A percentile compares a stretch with the other conserved stretches of the same genome.
Evolutionary conservation across 2,113 vertebrate genomes (phyloP).

Genomic region (Todiramphus chloris): DNA sequence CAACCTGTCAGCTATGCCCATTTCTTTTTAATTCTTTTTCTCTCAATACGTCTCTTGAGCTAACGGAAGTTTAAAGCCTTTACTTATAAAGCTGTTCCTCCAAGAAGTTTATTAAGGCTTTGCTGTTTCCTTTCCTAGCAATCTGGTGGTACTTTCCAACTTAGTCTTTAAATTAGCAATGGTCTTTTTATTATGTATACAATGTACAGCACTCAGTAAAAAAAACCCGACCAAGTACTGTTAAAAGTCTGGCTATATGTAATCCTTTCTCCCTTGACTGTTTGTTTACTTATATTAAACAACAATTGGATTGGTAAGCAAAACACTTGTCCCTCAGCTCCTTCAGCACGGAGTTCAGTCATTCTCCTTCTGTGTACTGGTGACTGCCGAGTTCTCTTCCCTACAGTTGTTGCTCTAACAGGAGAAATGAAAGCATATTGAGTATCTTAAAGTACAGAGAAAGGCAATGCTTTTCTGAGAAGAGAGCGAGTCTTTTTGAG

Average conservation of each 20-base stretch:
- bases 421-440: background rate
- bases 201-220: background rate
- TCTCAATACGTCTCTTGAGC: background rate
- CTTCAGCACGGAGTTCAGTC: background rate
- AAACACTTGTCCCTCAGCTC: background rate
- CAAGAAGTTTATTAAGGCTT: background rate
- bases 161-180: background rate
- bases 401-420: background rate
- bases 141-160: background rate
- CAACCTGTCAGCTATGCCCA: background rate
- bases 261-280: background rate
- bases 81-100: background rate
- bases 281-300: background rate
- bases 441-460: background rate
- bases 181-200: background rate
- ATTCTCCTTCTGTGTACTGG: background rate
- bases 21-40: background rate
- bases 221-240: background rate
- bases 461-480: background rate
- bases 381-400: background rate
- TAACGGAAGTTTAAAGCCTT: background rate
- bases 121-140: background rate
- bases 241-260: background rate
- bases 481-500: background rate
- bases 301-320: background rate